Base-by-base conservation (phyloP, 2,797 vertebrate genomes). In the Poeciliopsis turneri region DNA sequence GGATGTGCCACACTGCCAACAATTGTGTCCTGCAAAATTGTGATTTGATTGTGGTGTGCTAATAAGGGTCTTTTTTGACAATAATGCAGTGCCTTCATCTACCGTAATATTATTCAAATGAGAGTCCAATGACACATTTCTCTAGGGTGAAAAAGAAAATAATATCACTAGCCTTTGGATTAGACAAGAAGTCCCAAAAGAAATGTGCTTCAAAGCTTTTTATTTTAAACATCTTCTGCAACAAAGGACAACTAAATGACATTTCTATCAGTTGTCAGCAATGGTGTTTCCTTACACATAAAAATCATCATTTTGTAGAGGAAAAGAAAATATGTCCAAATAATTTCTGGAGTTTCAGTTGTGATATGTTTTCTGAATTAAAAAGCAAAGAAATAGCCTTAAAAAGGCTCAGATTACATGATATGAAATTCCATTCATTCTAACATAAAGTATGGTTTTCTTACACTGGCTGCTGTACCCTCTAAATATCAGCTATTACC, bases 71-170 rank as follows among this genome's bases (percentile, higher is more conserved):
- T 91, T 82, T 90, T n/a, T 88, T 87, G 78, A 90, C 91, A 86
- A 88, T 94, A 91, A 94, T 91, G 88, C 78, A 78, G 80, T 81
- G 89, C 88, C 90, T 94, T 94, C 93, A 93, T 92, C 91, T 86
- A 77, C 82, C 82, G 75, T 92, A 92, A 93, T 94, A 92, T 90
- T 93, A 95, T 95, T 95, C 84, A 94, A 92, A 94, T 94, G 88
- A 93, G 91, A 89, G 85, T 79, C 89, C 83, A 88, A 92, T 91
- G 89, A 91, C 92, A 90, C 85, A 89, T 91, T 91, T 88, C 90
- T 90, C 84, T 72, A 43, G 90, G 88, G 87, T 81, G n/a, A 20
- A 30, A 57, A 75, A 86, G 71, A 82, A 86, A 84, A 72, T 79
- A 88, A 84, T 87, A 91, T 92, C 90, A 86, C 78, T 82, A 78